Evolutionary conservation across 1,140 invertebrate species (phyloP).

Genomic region (Mactra quadrangularis): DNA sequence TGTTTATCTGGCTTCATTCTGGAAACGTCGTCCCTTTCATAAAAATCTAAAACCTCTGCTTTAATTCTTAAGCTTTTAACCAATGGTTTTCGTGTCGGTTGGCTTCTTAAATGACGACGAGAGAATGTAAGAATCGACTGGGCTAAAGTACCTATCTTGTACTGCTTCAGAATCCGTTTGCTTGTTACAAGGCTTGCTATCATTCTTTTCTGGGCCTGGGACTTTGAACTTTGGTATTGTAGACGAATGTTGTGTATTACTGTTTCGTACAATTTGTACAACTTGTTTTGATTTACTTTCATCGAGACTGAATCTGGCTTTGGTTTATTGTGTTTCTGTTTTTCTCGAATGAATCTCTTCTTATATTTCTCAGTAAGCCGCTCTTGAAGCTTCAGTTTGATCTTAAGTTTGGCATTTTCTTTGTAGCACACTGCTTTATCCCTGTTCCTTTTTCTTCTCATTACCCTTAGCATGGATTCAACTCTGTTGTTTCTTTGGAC

Average conservation of each 20-base stretch:
- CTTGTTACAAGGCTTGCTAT: no score
- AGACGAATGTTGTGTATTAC: not conserved
- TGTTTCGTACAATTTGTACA: not conserved
- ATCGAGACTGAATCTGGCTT: not conserved
- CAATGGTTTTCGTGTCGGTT: not conserved
- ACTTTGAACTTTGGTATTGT: no score
- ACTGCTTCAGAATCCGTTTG: not conserved
- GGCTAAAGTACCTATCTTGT: not conserved
- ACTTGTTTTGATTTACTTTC: no score
- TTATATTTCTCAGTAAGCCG: conserved; percentile 8
- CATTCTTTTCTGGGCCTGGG: no score
- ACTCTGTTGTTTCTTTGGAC: no score
- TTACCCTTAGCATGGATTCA: no score
- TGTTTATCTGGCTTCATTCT: conserved; percentile 25
- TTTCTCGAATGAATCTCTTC: not conserved
- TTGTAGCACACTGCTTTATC: not conserved
- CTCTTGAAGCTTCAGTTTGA: not conserved
- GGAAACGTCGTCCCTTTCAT: conserved; percentile 18
- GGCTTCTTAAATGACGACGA: not conserved
- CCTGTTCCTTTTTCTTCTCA: not conserved
- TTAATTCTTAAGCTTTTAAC: not conserved
- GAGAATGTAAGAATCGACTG: not conserved
- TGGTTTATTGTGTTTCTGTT: not conserved
- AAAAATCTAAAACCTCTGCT: not conserved
- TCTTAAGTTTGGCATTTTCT: not conserved